These are phyloP conservation scores for Antitype chi DNA, from an alignment of 2,888 invertebrate genomes.

Conservation along the genomic window DNA sequence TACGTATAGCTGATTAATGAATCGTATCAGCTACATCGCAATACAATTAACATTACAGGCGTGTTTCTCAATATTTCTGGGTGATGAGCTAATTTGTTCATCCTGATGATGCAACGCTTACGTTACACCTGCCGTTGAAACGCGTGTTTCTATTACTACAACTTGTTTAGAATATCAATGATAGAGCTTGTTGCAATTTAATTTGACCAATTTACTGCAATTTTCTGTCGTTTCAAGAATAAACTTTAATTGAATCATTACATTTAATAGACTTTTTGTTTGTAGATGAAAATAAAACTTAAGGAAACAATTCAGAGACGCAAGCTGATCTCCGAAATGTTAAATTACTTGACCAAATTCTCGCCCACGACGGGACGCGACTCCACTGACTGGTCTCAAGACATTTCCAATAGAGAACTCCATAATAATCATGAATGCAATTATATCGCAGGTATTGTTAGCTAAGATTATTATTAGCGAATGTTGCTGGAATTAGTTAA, in stretches of 20 bases:
- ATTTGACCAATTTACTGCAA: constrained; percentile 31
- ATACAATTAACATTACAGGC: constrained; percentile 28
- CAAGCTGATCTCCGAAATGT: neutral
- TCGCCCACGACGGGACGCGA: neutral
- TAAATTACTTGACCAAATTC: neutral
- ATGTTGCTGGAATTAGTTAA: constrained; percentile 41
- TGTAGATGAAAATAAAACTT: neutral
- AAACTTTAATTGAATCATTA: constrained; percentile 18
- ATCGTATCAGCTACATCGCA: constrained; percentile 50
- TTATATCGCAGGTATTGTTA: constrained; percentile 24
- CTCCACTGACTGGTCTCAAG: neutral
- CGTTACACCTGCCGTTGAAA: constrained; percentile 48
- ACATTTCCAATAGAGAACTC: constrained; percentile 1
- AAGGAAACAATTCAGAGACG: neutral
- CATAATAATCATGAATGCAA: constrained; percentile 20
- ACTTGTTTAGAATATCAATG: constrained; percentile 58
- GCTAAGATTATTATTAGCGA: constrained; percentile 23
- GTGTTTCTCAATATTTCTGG: constrained; percentile 55
- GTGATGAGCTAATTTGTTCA: constrained; percentile 64
- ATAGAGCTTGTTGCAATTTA: constrained; percentile 39
- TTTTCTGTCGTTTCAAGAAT: constrained; percentile 28
- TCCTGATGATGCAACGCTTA: constrained; percentile 60
- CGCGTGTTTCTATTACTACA: constrained; percentile 57
- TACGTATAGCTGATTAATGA: constrained; percentile 26
- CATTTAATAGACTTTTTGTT: neutral